A percentile compares a stretch with the other conserved stretches of the same genome.
phyloP scores from a whole-genome alignment of 30 jellyfish, hydroid and myxozoan genomes.

The Aurelia coerulea region DNA sequence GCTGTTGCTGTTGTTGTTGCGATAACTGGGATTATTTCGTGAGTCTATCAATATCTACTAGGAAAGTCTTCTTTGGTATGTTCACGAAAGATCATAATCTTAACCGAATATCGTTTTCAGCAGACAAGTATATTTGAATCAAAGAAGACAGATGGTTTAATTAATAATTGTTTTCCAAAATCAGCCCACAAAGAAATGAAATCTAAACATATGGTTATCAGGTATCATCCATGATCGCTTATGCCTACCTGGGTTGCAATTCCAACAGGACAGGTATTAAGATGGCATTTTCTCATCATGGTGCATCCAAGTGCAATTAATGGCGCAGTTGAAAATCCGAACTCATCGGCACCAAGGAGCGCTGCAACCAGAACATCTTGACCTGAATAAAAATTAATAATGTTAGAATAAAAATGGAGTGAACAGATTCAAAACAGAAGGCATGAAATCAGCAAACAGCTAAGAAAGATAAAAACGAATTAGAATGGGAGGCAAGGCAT shows the following conservation, averaged over 20 bases:
- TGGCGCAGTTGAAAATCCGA: constrained; percentile 87
- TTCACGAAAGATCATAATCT: too few relatives aligned
- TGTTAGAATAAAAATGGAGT: background rate
- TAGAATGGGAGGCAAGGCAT: background rate
- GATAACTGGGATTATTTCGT: too few relatives aligned
- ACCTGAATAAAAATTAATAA: constrained; percentile 13
- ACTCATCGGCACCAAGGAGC: constrained; percentile 86
- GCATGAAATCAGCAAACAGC: background rate
- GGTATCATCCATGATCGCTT: too few relatives aligned
- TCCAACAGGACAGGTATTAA: constrained; percentile 89
- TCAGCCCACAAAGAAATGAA: too few relatives aligned
- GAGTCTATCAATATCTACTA: too few relatives aligned
- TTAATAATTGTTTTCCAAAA: too few relatives aligned
- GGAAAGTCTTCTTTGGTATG: too few relatives aligned
- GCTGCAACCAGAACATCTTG: constrained; percentile 80
- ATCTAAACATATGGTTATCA: too few relatives aligned
- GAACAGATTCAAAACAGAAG: background rate
- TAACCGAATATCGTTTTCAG: too few relatives aligned
- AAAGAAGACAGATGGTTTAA: too few relatives aligned
- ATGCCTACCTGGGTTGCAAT: constrained; percentile 76
- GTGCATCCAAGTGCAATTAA: constrained; percentile 88
- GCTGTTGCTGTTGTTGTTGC: too few relatives aligned
- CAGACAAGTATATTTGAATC: too few relatives aligned
- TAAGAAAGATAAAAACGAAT: background rate
- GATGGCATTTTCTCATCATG: constrained; percentile 92